These are phyloP conservation scores for Microhierax caerulescens DNA, from an alignment of 2,797 vertebrate species.

Conservation along the genomic window DNA sequence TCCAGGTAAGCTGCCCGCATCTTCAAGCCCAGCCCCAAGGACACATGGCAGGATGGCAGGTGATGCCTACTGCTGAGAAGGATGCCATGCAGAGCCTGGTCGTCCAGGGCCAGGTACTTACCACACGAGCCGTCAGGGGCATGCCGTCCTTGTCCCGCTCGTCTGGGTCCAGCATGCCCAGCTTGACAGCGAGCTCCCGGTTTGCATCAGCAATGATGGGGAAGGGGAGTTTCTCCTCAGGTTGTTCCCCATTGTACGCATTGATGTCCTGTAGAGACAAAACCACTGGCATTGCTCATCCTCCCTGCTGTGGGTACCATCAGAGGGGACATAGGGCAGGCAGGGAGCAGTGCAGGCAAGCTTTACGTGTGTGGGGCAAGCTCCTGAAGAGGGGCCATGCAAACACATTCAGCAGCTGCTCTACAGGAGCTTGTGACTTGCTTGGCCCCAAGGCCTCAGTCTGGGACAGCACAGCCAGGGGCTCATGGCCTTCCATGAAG, in stretches of 20 bases:
- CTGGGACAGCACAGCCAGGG: neutral
- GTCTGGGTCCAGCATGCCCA: constrained; percentile 96
- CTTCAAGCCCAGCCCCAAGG: neutral
- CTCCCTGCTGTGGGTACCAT: neutral
- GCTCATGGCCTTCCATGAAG: neutral
- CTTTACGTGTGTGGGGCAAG: neutral
- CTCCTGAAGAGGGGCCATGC: neutral
- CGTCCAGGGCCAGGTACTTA: constrained; percentile 71
- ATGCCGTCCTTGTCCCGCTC: constrained; percentile 88
- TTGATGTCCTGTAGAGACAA: constrained; percentile 86
- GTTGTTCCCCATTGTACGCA: constrained; percentile 75
- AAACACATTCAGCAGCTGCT: neutral
- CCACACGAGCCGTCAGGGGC: constrained; percentile 93
- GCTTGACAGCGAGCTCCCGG: constrained; percentile 83
- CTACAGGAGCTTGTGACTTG: neutral
- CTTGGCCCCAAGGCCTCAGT: neutral
- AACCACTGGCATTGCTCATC: accelerated
- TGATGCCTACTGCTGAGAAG: neutral
- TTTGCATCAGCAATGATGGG: constrained; percentile 94
- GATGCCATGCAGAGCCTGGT: accelerated
- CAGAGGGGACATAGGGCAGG: neutral
- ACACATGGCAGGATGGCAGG: neutral
- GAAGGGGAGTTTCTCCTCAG: constrained; percentile 82
- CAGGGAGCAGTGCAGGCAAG: neutral
- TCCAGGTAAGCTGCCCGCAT: neutral